Evolutionary conservation across 2,113 vertebrate species (phyloP).

Genomic region (Recurvirostra avosetta): DNA sequence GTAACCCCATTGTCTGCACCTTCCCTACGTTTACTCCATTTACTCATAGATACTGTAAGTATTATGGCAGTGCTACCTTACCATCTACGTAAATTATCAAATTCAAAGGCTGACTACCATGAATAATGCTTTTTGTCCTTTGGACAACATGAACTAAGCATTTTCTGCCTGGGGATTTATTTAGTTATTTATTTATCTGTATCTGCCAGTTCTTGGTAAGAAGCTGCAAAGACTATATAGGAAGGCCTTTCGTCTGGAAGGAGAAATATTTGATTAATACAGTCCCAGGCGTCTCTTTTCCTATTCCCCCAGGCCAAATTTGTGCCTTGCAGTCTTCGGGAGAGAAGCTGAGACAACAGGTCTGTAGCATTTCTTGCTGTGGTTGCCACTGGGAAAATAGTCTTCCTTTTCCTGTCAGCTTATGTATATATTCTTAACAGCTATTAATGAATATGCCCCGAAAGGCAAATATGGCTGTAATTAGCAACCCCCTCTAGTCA

Average conservation of each 20-base stretch:
- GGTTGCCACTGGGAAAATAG: constrained; percentile 33
- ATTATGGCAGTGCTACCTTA: neutral
- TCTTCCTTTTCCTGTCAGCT: constrained; percentile 45
- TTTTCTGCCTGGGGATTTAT: neutral
- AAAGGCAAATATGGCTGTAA: constrained; percentile 43
- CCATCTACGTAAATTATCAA: neutral
- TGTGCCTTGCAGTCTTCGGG: neutral
- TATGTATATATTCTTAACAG: neutral
- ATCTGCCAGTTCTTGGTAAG: neutral
- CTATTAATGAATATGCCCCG: neutral
- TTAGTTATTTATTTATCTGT: neutral
- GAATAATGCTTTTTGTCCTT: neutral
- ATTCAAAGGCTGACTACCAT: neutral
- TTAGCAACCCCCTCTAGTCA: constrained; percentile 37
- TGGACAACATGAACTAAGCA: neutral
- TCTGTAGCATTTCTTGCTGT: neutral
- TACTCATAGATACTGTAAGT: neutral
- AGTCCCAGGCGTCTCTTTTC: neutral
- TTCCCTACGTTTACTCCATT: neutral
- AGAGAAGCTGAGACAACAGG: neutral
- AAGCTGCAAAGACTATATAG: neutral
- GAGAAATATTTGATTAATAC: neutral
- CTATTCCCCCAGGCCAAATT: neutral
- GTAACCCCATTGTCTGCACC: neutral
- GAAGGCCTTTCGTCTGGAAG: neutral